Conservation (phyloP, 1,140 invertebrate species). For the Danaus plexippus region DNA sequence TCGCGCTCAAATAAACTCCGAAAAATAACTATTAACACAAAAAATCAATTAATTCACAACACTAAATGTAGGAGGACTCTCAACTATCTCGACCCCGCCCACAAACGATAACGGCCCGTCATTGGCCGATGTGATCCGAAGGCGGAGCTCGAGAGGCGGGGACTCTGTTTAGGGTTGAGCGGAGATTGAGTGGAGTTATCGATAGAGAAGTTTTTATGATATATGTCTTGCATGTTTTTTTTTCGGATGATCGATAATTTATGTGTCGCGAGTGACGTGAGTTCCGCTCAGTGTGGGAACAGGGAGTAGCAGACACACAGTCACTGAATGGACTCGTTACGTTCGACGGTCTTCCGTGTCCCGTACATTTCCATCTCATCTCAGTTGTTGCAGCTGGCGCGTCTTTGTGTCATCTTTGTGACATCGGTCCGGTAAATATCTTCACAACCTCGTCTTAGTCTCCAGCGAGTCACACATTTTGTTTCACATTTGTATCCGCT, state of each 20-base stretch:
- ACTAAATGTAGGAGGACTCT: constrained; percentile 55
- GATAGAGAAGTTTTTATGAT: constrained; percentile 54
- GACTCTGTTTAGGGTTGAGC: constrained; percentile 39
- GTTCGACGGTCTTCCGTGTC: too few species aligned
- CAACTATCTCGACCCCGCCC: constrained; percentile 30
- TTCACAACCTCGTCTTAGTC: too few species aligned
- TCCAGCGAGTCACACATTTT: too few species aligned
- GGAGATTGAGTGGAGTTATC: constrained; percentile 38
- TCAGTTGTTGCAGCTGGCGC: too few species aligned
- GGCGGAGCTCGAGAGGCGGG: constrained; percentile 45
- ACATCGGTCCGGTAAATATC: too few species aligned
- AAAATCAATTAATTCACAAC: constrained; percentile 58
- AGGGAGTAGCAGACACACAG: not conserved
- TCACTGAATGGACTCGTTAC: too few species aligned
- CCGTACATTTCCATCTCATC: too few species aligned
- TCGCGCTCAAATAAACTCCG: too few species aligned
- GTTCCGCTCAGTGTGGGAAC: constrained; percentile 39
- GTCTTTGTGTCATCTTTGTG: too few species aligned
- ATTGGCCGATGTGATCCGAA: constrained; percentile 44
- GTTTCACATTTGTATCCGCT: too few species aligned
- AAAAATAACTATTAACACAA: constrained; percentile 33
- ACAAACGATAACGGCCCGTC: constrained; percentile 15
- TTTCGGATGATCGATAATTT: constrained; percentile 57
- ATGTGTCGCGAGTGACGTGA: constrained; percentile 54
- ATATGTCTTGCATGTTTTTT: constrained; percentile 41